Percentiles rank a stretch among this genome's conserved stretches.
Conservation (phyloP, 2,797 vertebrate genomes). For the Platalea minor region DNA sequence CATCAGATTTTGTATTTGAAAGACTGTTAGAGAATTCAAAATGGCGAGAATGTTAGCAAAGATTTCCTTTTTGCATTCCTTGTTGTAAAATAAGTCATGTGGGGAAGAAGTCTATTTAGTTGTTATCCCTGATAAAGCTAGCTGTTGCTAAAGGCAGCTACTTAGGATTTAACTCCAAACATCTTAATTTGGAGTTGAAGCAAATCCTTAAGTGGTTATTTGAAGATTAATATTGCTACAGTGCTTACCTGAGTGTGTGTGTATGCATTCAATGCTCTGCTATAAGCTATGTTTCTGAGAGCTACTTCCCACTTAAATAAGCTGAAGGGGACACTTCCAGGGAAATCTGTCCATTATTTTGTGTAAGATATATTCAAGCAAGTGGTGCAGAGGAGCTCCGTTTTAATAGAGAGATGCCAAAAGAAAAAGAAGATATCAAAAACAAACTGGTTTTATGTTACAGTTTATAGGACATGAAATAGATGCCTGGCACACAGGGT, state of each 20-base stretch:
- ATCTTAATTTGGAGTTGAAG: not conserved
- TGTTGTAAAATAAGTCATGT: not conserved
- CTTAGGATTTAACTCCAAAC: not conserved
- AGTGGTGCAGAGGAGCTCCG: not conserved
- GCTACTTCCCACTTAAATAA: not conserved
- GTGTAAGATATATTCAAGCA: rapidly evolving
- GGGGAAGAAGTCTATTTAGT: not conserved
- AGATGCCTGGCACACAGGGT: not conserved
- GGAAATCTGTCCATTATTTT: not conserved
- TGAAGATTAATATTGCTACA: not conserved
- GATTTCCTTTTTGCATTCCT: not conserved
- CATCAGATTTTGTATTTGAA: not conserved
- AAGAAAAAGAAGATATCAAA: not conserved
- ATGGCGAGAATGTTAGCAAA: not conserved
- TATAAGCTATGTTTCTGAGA: not conserved
- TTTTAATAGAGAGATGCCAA: not conserved
- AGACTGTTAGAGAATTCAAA: not conserved
- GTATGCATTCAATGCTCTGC: rapidly evolving
- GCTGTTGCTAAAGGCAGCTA: not conserved
- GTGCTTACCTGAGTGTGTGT: not conserved
- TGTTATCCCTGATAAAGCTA: not conserved
- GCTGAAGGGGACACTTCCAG: not conserved
- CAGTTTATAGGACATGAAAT: not conserved
- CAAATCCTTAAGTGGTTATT: not conserved
- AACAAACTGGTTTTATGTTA: not conserved